phyloP scores from a whole-genome alignment of 1,140 invertebrate genomes.

The Magallana gigas region DNA sequence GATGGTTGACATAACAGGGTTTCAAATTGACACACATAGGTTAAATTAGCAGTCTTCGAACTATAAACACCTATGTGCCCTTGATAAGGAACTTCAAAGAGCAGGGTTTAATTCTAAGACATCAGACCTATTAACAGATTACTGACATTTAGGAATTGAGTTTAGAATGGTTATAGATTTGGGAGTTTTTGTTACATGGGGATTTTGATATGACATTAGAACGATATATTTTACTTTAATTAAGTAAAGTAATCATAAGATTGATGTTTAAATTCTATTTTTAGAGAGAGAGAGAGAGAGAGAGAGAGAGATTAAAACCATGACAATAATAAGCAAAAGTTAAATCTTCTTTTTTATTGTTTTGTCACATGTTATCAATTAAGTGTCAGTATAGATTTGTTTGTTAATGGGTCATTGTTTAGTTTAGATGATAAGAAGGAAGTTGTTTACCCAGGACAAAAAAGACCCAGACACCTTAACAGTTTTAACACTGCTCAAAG shows the following conservation, averaged over 20 bases:
- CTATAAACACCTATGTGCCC: neutral
- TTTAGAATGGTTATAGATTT: neutral
- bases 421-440: no score
- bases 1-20: constrained; percentile 11
- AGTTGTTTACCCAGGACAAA: no score
- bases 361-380: no score
- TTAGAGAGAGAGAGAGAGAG: neutral
- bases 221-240: no score
- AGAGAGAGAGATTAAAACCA: no score
- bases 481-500: no score
- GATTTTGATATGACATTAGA: neutral
- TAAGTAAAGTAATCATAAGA: no score
- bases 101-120: neutral
- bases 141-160: neutral
- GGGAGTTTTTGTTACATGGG: neutral
- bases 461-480: no score
- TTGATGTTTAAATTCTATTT: neutral
- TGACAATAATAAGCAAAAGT: no score
- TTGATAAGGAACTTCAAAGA: constrained; percentile 22
- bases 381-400: no score
- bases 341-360: no score
- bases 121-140: neutral
- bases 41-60: neutral
- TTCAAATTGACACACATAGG: constrained; percentile 18
- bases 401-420: no score